Evolutionary conservation across 2,888 invertebrate species (phyloP).

Genomic region (Entomobrya proxima): DNA sequence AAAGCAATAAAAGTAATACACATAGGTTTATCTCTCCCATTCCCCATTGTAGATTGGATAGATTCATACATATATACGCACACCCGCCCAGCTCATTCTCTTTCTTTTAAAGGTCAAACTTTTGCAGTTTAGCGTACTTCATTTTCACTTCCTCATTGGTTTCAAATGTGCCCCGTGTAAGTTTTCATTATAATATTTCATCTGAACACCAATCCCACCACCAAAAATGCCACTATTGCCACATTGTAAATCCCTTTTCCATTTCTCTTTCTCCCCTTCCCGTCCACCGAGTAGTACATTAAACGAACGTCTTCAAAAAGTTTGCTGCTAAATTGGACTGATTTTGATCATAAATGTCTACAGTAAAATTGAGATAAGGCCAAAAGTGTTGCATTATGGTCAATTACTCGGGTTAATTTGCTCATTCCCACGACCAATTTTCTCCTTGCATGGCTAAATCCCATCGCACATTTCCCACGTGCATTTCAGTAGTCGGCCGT

Average conservation of each 20-base stretch:
- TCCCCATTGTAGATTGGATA: background rate
- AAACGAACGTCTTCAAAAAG: conserved; percentile 50
- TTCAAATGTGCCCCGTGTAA: background rate
- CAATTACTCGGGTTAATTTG: conserved; percentile 68
- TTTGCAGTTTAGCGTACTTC: conserved; percentile 13
- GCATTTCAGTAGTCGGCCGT: background rate
- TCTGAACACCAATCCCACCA: conserved; percentile 27
- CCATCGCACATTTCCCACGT: background rate
- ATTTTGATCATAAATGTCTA: conserved; percentile 66
- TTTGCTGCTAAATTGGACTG: conserved; percentile 64
- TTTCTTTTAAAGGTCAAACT: background rate
- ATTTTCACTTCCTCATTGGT: conserved; percentile 40
- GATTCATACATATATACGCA: background rate
- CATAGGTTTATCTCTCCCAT: no score
- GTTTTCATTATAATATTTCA: conserved; percentile 56
- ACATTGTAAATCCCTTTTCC: background rate
- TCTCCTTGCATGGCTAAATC: conserved; percentile 30
- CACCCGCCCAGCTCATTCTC: background rate
- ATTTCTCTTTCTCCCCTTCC: background rate
- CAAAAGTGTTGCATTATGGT: conserved; percentile 66
- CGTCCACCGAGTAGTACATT: conserved; percentile 28
- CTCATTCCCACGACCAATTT: conserved; percentile 59
- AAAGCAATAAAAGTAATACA: background rate
- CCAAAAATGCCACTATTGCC: background rate
- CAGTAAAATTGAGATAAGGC: conserved; percentile 62